Conservation (phyloP, 2,888 invertebrate species). For the Leucoma salicis region DNA sequence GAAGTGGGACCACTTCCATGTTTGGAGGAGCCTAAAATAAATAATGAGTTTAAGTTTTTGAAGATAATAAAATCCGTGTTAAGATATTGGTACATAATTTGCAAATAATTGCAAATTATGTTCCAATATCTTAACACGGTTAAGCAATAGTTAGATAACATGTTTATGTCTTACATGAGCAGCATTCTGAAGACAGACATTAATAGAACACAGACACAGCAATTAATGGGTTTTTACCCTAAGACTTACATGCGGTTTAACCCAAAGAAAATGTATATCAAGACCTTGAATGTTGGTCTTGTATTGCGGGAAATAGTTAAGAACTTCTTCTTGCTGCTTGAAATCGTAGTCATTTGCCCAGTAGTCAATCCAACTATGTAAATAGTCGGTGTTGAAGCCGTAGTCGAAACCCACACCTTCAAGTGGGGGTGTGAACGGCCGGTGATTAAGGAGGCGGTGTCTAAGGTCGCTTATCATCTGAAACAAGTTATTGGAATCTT, state of each 20-base stretch:
- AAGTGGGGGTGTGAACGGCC: not conserved
- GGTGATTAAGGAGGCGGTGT: not conserved
- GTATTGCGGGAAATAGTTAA: not conserved
- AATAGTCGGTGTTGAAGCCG: not conserved
- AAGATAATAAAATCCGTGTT: too few relatives aligned
- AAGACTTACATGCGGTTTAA: slow-evolving; percentile 8
- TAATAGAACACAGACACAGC: too few relatives aligned
- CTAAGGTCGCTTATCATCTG: not conserved
- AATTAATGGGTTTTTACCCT: too few relatives aligned
- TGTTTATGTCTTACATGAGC: too few relatives aligned
- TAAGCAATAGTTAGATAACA: too few relatives aligned
- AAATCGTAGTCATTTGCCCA: not conserved
- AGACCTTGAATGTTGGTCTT: not conserved
- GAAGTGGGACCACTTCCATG: slow-evolving; percentile 42
- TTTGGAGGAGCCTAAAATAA: not conserved
- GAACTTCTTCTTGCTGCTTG: not conserved
- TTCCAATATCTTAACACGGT: too few relatives aligned
- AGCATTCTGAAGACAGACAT: too few relatives aligned
- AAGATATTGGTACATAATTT: too few relatives aligned
- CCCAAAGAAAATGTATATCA: not conserved
- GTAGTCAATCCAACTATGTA: not conserved
- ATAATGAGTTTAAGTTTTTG: too few relatives aligned
- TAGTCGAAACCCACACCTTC: not conserved
- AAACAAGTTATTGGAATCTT: not conserved
- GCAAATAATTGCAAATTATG: too few relatives aligned